Evolutionary conservation across 2,797 vertebrate genomes (phyloP).

Genomic region (Xenentodon cancila): DNA sequence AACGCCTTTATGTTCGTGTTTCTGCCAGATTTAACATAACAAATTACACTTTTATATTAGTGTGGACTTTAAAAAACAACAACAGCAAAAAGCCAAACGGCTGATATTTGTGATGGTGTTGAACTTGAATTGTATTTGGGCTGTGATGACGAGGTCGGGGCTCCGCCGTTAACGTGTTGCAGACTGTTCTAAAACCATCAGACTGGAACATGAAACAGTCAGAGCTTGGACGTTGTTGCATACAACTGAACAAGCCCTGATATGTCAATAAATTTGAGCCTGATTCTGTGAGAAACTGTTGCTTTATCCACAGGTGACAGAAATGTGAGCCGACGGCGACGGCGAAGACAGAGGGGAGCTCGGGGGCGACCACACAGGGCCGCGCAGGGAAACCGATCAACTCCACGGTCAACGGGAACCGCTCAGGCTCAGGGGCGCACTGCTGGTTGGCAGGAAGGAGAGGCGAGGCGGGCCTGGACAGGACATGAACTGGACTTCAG

Average conservation of each 20-base stretch:
- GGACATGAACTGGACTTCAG: slow-evolving; percentile 41
- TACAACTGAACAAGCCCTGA: slow-evolving; percentile 15
- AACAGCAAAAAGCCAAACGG: background rate
- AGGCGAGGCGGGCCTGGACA: slow-evolving; percentile 32
- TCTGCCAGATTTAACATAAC: too few relatives aligned
- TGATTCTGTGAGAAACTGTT: slow-evolving; percentile 56
- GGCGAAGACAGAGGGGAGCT: slow-evolving; percentile 49
- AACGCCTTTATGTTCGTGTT: background rate
- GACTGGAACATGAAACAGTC: slow-evolving; percentile 53
- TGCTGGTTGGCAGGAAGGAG: slow-evolving; percentile 9
- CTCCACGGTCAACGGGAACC: slow-evolving; percentile 78
- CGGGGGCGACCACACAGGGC: slow-evolving; percentile 62
- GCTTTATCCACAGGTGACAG: slow-evolving; percentile 78
- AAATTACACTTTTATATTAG: too few relatives aligned
- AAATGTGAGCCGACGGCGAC: slow-evolving; percentile 46
- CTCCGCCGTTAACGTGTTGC: slow-evolving; percentile 23
- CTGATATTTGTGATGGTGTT: slow-evolving; percentile 43
- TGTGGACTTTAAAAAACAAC: too few relatives aligned
- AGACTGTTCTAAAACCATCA: slow-evolving; percentile 49
- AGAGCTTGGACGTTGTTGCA: background rate
- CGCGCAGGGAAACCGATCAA: slow-evolving; percentile 54
- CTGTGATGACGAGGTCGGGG: slow-evolving; percentile 12
- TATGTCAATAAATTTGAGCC: slow-evolving; percentile 34
- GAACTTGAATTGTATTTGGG: slow-evolving; percentile 69
- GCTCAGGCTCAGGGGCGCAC: slow-evolving; percentile 32